phyloP scores from a whole-genome alignment of 2,113 vertebrate genomes.

The Dryoscopus gambensis region DNA sequence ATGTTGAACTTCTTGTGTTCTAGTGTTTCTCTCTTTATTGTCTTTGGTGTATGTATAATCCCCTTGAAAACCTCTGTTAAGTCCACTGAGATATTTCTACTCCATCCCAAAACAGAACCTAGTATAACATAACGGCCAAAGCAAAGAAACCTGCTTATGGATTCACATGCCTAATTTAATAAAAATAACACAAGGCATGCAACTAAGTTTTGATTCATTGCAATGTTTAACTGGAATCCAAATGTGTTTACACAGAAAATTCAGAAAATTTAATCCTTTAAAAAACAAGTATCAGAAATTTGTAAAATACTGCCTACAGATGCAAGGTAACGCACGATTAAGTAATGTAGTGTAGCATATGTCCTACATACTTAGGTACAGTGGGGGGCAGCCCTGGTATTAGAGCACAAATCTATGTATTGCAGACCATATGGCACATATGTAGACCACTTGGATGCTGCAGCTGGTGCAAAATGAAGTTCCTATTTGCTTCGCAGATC shows the following conservation, averaged over 20 bases:
- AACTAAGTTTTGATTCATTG: neutral
- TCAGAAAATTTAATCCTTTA: neutral
- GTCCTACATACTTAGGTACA: conserved; percentile 12
- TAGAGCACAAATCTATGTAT: neutral
- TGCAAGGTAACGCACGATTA: conserved; percentile 4
- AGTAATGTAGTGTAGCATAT: conserved; percentile 27
- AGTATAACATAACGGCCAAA: neutral
- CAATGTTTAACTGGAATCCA: neutral
- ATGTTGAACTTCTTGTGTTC: neutral
- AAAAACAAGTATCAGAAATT: neutral
- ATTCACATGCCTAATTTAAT: neutral
- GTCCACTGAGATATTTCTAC: neutral
- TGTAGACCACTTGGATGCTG: conserved; percentile 45
- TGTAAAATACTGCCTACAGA: neutral
- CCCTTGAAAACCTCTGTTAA: neutral
- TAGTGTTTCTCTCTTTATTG: neutral
- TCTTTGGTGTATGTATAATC: neutral
- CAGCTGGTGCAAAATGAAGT: conserved; percentile 31
- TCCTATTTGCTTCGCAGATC: conserved; percentile 31
- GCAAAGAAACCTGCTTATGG: neutral
- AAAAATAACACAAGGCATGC: neutral
- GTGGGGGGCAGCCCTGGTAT: conserved; percentile 20
- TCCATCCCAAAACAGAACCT: neutral
- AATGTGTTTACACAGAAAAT: neutral
- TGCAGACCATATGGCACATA: conserved; percentile 49